Evolutionary conservation across 2,113 vertebrate genomes (phyloP).

Genomic region (Sander vitreus): DNA sequence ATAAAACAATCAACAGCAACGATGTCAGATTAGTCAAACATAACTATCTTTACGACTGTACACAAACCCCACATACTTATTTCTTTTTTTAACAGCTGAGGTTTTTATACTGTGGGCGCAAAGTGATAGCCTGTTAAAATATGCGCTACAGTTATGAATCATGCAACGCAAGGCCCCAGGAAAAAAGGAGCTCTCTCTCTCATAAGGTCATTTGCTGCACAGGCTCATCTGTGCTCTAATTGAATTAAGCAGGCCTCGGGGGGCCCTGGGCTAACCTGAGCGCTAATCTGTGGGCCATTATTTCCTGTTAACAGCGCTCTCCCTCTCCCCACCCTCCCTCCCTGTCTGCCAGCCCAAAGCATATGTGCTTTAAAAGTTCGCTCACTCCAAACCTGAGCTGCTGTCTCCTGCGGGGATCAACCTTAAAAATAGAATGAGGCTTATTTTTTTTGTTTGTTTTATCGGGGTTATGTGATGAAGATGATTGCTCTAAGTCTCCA

Average conservation of each 20-base stretch:
- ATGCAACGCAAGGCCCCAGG: constrained; percentile 77
- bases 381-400: constrained; percentile 69
- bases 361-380: constrained; percentile 78
- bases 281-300: constrained; percentile 86
- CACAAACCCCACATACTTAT: constrained; percentile 38
- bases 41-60: constrained; percentile 1
- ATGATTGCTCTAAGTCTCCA: constrained; percentile 65
- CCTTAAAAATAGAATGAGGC: constrained; percentile 72
- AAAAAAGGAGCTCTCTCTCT: constrained; percentile 74
- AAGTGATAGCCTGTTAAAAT: constrained; percentile 82
- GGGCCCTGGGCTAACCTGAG: constrained; percentile 83
- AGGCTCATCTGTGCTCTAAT: constrained; percentile 87
- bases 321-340: constrained; percentile 55
- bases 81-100: constrained; percentile 41
- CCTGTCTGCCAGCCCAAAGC: constrained; percentile 74
- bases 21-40: constrained; percentile 18
- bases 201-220: constrained; percentile 84
- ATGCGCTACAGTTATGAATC: constrained; percentile 81
- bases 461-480: constrained; percentile 63
- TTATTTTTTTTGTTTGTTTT: constrained; percentile 66
- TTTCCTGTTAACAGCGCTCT: constrained; percentile 82
- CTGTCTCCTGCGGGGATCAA: constrained; percentile 67
- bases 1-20: constrained; percentile 21
- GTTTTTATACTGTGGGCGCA: constrained; percentile 68
- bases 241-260: constrained; percentile 86